Evolutionary conservation across 2,888 invertebrate genomes (phyloP), one percentile per base, ranked within the genome.

Genomic region (Aspidiotus rigidus): DNA sequence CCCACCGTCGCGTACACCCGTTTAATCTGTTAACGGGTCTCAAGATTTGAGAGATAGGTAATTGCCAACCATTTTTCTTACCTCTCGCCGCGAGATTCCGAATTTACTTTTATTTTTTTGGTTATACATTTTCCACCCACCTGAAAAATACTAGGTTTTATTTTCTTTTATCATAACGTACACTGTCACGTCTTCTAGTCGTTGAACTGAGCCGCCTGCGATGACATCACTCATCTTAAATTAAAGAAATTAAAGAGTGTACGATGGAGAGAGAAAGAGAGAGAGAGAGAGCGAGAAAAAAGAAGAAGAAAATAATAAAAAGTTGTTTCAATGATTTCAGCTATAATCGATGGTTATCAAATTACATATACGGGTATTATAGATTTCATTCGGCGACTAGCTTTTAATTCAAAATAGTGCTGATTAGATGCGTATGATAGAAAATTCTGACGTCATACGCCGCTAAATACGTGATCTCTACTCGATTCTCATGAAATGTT

Each of bases 381-480:
- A 49, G 11, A 49, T 49, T 49, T 49, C 49, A n/a, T n/a, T 49
- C 49, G 49, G 49, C 11, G 11, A n/a, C 11, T n/a, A 11, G 1
- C 3, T n/a, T 49, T 49, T 49, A 11, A 49, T 11, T 49, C n/a
- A 11, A n/a, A 49, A 49, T 49, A 49, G 49, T 49, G 49, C 49
- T 49, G 49, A 49, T 49, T 49, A 49, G 49, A 49, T 49, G 49
- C 49, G 49, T 13, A 49, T 49, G 49, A 49, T 49, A 49, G n/a
- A 3, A 49, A 49, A 11, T 49, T n/a, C 49, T 49, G 49, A 49
- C 49, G 49, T 49, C 49, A 49, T 49, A 13, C n/a, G 28, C 28
- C n/a, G 10, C 10, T 49, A 13, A 49, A 49, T 49, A 49, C 49
- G 49, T 49, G 49, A 49, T 49, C 49, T 49, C 49, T n/a, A n/a